Evolutionary conservation across 2,797 vertebrate genomes (phyloP), one percentile per base, ranked within the genome.

Genomic region (Aotus griseimembra): DNA sequence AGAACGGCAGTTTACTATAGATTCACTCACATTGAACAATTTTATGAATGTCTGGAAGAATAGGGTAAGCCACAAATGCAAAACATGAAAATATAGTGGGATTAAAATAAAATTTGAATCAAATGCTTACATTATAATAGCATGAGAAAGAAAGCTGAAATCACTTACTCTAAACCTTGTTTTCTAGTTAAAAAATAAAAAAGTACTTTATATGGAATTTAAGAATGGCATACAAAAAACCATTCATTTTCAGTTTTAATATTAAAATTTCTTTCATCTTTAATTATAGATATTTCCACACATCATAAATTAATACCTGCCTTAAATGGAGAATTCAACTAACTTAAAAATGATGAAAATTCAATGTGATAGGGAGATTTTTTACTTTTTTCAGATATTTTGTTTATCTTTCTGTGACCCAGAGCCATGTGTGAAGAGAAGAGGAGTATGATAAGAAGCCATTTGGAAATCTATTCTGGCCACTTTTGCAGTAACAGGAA

Each of bases 1-100:
- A 97, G 97, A 92, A 80, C 83, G 90, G 70, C 83, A 84, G 64
- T 75, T 89, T 89, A 77, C 94, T 90, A 88, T 92, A 96, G 86
- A 95, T 79, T 97, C 41, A 7, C 52, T 89, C 86, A 72, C 73
- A 89, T 1, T 87, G 95, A 97, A 91, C 0, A 24, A 64, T 91
- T 88, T 84, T 90, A 93, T 87, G 86, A 96, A 95, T 93, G 70
- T 90, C 55, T 81, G 55, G 6, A 81, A 7, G 41, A 14, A 67
- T 5, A 84, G 7, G 41, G 24, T 64, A 91, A 3, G 90, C 84
- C 80, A 90, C 52, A 92, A 92, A 95, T 90, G 93, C 0, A 5
- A 72, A 93, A 55, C 50, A 83, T 58, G 39, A 75, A 92, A 96
- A 93, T 90, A 92, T 61, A 96, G 88, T 90, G 80, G 30, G 39